Evolutionary conservation across 2,113 vertebrate genomes (phyloP), one percentile per base, ranked within the genome.

Genomic region (Rallus limicola): DNA sequence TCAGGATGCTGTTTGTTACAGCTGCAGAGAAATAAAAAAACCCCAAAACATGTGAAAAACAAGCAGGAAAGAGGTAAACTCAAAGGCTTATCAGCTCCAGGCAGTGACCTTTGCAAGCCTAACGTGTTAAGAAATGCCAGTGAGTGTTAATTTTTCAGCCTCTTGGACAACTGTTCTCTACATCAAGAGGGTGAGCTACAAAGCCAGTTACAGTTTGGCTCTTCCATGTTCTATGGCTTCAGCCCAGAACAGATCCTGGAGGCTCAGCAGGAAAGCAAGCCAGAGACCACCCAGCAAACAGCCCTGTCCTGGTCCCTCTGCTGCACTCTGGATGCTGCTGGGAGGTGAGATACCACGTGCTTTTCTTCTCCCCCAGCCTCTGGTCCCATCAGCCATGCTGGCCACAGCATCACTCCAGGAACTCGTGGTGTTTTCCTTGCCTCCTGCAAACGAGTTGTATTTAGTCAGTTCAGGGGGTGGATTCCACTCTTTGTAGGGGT

Each of bases 261-360:
- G 23, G 36, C 75, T 72, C 26, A 17, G 72, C 12, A 13, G 65
- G 8, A 60, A 33, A 29, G 19, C 0, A 3, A 53, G 28, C 10
- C 53, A n/a, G 38, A 25, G 53, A 31, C 17, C 29, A 31, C 36
- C 7, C 36, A 19, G 59, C 50, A 24, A 28, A 16, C 1, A 8
- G 28, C 29, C 13, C 1, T 8, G 42, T 59, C 34, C 26, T 42
- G 24, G 25, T 3, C 36, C 31, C 26, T 44, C 11, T 0, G 5
- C 25, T 42, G 55, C 36, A 2, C 33, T 36, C 4, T 6, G 5
- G 40, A 15, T 29, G 50, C 50, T 65, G n/a, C 82, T 23, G 53
- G 15, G 5, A 33, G 21, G 38, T 1, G 13, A 20, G 13, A 31
- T 21, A 7, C 64, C 23, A 1, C 5, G 12, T 0, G 10, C 28